These are phyloP conservation scores for Sycophila sp. DNA, from an alignment of 1,140 invertebrate genomes.

Conservation along the genomic window DNA sequence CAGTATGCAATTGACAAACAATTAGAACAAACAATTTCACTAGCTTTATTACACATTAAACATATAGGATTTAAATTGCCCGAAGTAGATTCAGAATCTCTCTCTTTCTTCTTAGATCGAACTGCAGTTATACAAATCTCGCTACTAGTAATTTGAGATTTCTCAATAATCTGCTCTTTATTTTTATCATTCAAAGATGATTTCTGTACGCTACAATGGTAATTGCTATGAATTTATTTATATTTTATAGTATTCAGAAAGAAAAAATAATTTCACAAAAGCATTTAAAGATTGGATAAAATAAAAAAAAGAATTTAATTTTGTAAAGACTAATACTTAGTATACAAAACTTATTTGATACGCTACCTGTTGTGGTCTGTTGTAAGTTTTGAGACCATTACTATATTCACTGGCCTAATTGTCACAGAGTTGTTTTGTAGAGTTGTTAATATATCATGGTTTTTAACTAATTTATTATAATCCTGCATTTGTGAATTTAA, in stretches of 20 bases:
- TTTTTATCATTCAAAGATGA: neutral
- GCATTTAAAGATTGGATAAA: neutral
- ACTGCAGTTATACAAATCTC: no score
- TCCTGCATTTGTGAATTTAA: neutral
- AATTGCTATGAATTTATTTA: neutral
- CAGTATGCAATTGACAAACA: conserved; percentile 39
- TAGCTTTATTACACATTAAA: neutral
- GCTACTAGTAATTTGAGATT: neutral
- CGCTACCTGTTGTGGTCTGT: no score
- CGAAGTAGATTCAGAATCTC: neutral
- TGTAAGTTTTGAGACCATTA: no score
- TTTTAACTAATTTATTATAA: neutral
- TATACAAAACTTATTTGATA: neutral
- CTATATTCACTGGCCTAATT: neutral
- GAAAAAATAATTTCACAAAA: neutral
- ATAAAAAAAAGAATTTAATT: neutral
- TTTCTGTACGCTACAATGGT: neutral
- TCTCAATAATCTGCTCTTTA: neutral
- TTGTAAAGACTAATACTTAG: neutral
- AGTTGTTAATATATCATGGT: neutral
- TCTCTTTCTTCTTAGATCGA: neutral
- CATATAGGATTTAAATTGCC: neutral
- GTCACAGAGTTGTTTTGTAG: neutral
- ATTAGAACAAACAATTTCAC: neutral
- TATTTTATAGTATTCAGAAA: neutral